phyloP scores from a whole-genome alignment of 1,140 invertebrate genomes.

The Euborellia annulipes region DNA sequence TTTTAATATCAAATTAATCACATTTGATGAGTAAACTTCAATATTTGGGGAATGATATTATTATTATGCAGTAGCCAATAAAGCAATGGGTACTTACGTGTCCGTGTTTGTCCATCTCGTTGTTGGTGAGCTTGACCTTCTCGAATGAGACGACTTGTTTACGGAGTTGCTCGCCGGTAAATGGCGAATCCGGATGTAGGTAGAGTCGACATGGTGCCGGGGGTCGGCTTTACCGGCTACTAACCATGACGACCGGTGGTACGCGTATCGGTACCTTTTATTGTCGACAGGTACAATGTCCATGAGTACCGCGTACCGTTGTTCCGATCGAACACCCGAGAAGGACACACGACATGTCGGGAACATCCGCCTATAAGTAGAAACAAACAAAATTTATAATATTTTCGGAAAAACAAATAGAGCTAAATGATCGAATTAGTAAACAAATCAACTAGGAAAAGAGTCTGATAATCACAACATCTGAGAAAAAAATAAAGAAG shows the following conservation, averaged over 20 bases:
- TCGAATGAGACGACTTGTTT: constrained; percentile 98
- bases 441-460: too few species aligned
- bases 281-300: constrained; percentile 95
- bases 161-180: constrained; percentile 83
- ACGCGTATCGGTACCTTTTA: constrained; percentile 96
- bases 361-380: constrained; percentile 83
- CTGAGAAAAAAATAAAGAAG: too few species aligned
- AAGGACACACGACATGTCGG: constrained; percentile 90
- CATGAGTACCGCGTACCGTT: constrained; percentile 80
- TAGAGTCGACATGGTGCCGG: constrained; percentile 86
- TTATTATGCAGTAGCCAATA: too few species aligned
- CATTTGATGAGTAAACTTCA: too few species aligned
- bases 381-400: not conserved
- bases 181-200: constrained; percentile 94
- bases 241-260: constrained; percentile 95
- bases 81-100: constrained; percentile 89
- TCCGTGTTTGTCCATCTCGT: constrained; percentile 96
- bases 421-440: too few species aligned
- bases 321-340: constrained; percentile 50
- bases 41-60: too few species aligned
- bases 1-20: too few species aligned
- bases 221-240: constrained; percentile 99
- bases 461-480: too few species aligned
- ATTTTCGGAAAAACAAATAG: too few species aligned
- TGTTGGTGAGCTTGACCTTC: constrained; percentile 98